Base-by-base conservation (phyloP, 2,113 vertebrate genomes). In the Rhadina sibilatrix region DNA sequence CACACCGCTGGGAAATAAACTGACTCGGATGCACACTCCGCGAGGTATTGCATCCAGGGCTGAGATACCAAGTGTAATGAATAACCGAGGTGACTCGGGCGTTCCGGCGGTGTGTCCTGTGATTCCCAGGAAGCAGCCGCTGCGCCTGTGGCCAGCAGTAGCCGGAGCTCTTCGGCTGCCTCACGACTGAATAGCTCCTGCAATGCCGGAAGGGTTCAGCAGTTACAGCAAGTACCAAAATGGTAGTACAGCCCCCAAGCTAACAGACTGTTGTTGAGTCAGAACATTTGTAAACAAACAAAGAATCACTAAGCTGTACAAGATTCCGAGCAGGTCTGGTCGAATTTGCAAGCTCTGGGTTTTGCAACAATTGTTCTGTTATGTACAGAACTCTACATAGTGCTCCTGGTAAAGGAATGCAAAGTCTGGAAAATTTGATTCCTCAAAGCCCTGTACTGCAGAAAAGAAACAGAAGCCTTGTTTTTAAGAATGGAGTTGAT, bases 21-120 rank as follows among this genome's bases (percentile, higher is more conserved):
- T 53, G 33, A 27, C 52, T 57, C 6, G 6, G 19, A 13, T 35
- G 13, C 44, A 12, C 35, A 22, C 8, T 72, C 3, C 21, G 56
- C 12, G 18, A 35, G 33, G 28, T 6, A 5, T 28, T 53, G 50
- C 25, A 19, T 12, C 8, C 44, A 44, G 72, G 80, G 46, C 59
- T 20, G 71, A 83, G 66, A 49, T 56, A 42, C 3, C 0, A 1
- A 42, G 28, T 28, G 54, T 15, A 54, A 75, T 65, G 56, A n/a
- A 40, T 61, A 66, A 57, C 54, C 56, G 31, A 14, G 27, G 65
- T 61, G 47, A 40, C 59, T 38, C 22, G 0, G 46, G 74, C 54
- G 5, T 18, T 14, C 50, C 18, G 23, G 18, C 50, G 12, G 33
- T 1, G 16, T 2, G 6, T 17, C n/a, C 50, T 1, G 11, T 17